Base-by-base conservation (phyloP, 2,113 vertebrate genomes). In the Mormyrus iriodes region DNA sequence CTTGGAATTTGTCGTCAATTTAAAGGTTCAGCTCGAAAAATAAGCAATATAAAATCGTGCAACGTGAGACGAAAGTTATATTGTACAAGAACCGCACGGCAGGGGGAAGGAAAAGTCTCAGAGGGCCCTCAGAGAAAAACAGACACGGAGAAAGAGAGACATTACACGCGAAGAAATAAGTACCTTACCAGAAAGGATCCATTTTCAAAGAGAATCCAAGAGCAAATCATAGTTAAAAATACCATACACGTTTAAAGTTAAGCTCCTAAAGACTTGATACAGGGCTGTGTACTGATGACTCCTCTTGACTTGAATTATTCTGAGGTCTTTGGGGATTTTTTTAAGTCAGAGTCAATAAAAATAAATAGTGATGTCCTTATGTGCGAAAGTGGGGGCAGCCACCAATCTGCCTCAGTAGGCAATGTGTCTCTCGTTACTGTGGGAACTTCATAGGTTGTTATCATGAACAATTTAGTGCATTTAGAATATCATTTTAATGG, bases 371-470 rank as follows among this genome's bases (percentile, higher is more conserved):
- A 44, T 8, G 31, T 88, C 89, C 52, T 65, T n/a, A 83, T 87
- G 89, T 65, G 90, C 10, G 53, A 89, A 65, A 82, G 88, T 53
- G 58, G 27, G 31, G 55, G 88, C 83, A 88, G 42, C 85, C 87
- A 53, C 42, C 13, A 27, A 52, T 27, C 73, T 35, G n/a, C 46
- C 52, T 49, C 46, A 85, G 15, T 21, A 85, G 82, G 53, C 61
- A 76, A 90, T 89, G 90, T 92, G 89, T 65, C 65, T 91, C 91
- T 91, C 49, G 82, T 93, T 89, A 93, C 89, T 48, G 52, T 69
- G 10, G 73, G 35, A 69, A 51, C 61, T 90, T 87, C 88, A 89
- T 24, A 27, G 39, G 42, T 51, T 73, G 83, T 91, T 90, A 91
- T 91, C 19, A 4, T 86, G 52, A 51, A 90, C 83, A 90, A 91